These are phyloP conservation scores for Apolygus lucorum DNA, from an alignment of 1,140 invertebrate genomes.

Conservation along the genomic window DNA sequence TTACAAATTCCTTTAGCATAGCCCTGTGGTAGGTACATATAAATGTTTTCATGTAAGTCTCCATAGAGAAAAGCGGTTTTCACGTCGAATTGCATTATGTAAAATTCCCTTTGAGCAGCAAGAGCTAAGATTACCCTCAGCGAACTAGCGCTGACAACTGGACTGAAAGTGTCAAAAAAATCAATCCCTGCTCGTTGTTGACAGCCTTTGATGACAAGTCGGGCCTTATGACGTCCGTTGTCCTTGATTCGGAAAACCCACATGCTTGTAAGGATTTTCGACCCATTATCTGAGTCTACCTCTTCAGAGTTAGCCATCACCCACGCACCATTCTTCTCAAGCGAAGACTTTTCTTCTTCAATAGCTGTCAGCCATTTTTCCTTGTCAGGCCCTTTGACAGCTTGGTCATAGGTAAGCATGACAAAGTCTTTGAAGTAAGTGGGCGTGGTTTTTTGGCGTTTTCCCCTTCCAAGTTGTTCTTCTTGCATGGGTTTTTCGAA, in stretches of 20 bases:
- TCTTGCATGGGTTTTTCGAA: too few relatives aligned
- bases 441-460: background rate
- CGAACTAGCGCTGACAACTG: conserved; percentile 38
- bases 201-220: conserved; percentile 40
- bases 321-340: conserved; percentile 34
- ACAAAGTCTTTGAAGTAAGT: conserved; percentile 25
- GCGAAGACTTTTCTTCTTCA: conserved; percentile 32
- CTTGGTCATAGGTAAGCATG: conserved; percentile 34
- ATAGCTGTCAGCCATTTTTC: conserved; percentile 33
- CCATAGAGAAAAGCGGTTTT: conserved; percentile 31
- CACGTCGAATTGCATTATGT: conserved; percentile 41
- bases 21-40: conserved; percentile 29
- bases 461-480: conserved; percentile 5
- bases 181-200: conserved; percentile 35
- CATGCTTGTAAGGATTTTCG: conserved; percentile 25
- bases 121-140: conserved; percentile 41
- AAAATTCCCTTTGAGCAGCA: conserved; percentile 35
- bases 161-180: conserved; percentile 37
- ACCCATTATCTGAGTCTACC: background rate
- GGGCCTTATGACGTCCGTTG: conserved; percentile 35
- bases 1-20: conserved; percentile 32
- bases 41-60: conserved; percentile 2
- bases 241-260: conserved; percentile 29
- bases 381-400: conserved; percentile 28
- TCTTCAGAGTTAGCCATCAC: background rate